Percentiles rank a stretch among this genome's conserved stretches.
phyloP scores from a whole-genome alignment of 2,797 vertebrate species.

The Eutrigla gurnardus region DNA sequence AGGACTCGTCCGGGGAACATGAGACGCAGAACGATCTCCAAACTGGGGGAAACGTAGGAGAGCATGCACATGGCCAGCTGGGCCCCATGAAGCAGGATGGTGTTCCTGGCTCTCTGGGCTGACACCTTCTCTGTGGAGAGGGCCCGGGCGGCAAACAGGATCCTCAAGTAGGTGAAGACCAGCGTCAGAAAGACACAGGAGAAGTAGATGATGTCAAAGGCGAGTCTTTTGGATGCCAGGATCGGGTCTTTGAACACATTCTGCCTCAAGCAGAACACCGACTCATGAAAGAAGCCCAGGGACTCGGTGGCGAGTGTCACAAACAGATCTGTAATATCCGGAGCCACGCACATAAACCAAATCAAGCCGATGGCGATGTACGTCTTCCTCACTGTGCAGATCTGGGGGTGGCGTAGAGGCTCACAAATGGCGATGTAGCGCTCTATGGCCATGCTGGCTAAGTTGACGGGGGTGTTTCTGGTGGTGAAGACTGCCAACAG shows the following conservation, averaged over 20 bases:
- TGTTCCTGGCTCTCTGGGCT: constrained; percentile 76
- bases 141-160: constrained; percentile 73
- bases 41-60: constrained; percentile 81
- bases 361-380: constrained; percentile 72
- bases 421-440: constrained; percentile 82
- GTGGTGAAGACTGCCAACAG: constrained; percentile 83
- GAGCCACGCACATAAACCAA: constrained; percentile 77
- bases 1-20: constrained; percentile 69
- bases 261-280: constrained; percentile 75
- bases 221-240: constrained; percentile 70
- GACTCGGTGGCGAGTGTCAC: constrained; percentile 76
- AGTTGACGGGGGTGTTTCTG: constrained; percentile 80
- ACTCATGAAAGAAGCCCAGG: constrained; percentile 76
- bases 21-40: constrained; percentile 71
- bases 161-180: constrained; percentile 79
- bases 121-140: constrained; percentile 65
- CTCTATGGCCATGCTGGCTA: constrained; percentile 85
- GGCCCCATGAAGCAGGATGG: constrained; percentile 82
- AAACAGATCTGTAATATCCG: constrained; percentile 81
- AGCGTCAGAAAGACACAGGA: constrained; percentile 79
- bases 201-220: constrained; percentile 81
- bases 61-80: constrained; percentile 86
- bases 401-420: constrained; percentile 76
- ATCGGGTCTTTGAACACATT: constrained; percentile 80
- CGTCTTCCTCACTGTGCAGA: constrained; percentile 79